phyloP scores from a whole-genome alignment of 2,113 vertebrate genomes.

The Silurus asotus region DNA sequence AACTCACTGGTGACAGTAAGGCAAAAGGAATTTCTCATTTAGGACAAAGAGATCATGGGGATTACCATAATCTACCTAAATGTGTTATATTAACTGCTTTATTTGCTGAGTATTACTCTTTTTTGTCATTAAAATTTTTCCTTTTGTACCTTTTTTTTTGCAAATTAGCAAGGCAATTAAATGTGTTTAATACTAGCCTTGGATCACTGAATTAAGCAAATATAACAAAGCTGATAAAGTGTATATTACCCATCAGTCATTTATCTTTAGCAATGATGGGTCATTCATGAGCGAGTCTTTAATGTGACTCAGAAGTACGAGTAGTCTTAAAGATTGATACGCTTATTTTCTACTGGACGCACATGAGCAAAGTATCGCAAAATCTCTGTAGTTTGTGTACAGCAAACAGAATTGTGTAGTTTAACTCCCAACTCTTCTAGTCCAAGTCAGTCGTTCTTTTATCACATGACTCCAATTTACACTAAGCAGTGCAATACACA shows the following conservation, averaged over 20 bases:
- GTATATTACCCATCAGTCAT: background rate
- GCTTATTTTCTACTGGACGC: too few relatives aligned
- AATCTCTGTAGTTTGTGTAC: too few relatives aligned
- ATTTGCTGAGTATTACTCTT: slow-evolving; percentile 14
- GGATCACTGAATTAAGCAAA: slow-evolving; percentile 14
- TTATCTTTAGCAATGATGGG: background rate
- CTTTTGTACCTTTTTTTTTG: slow-evolving; percentile 29
- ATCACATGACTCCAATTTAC: too few relatives aligned
- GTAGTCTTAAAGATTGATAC: too few relatives aligned
- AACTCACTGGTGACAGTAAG: background rate
- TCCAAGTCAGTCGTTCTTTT: too few relatives aligned
- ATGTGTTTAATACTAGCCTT: background rate
- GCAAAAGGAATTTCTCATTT: slow-evolving; percentile 60
- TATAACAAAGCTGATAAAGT: background rate
- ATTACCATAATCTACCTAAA: slow-evolving; percentile 73
- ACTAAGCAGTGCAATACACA: too few relatives aligned
- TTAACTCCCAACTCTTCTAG: too few relatives aligned
- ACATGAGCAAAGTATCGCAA: too few relatives aligned
- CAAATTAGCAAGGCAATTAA: slow-evolving; percentile 58
- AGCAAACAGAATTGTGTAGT: too few relatives aligned
- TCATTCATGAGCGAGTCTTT: too few relatives aligned
- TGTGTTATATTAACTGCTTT: slow-evolving; percentile 66
- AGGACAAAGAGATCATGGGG: slow-evolving; percentile 69
- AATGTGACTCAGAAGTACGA: too few relatives aligned
- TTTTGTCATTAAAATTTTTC: too few relatives aligned